Evolutionary conservation across 2,888 invertebrate genomes (phyloP).

Genomic region (Xanthia togata): DNA sequence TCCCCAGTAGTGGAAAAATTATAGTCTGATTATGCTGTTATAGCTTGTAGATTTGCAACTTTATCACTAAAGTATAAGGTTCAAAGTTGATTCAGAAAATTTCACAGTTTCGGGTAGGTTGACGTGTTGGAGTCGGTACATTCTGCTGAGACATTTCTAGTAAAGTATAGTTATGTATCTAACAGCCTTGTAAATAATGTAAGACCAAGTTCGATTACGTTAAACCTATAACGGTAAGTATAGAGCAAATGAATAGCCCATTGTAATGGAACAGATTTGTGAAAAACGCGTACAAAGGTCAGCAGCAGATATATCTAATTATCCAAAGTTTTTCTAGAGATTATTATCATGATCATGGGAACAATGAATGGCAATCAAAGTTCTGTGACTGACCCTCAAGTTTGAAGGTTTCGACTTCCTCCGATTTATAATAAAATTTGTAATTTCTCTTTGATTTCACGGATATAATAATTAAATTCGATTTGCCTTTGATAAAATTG

Average conservation of each 20-base stretch:
- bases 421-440: slow-evolving; percentile 24
- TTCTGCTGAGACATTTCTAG: neutral
- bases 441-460: slow-evolving; percentile 44
- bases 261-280: slow-evolving; percentile 49
- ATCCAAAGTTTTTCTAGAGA: slow-evolving; percentile 29
- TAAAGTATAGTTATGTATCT: too few species aligned
- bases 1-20: too few species aligned
- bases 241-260: slow-evolving; percentile 51
- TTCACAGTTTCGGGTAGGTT: too few species aligned
- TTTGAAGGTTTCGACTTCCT: slow-evolving; percentile 37
- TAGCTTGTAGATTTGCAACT: neutral
- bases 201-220: slow-evolving; percentile 6
- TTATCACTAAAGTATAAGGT: too few species aligned
- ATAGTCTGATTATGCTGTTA: too few species aligned
- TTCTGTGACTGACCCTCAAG: slow-evolving; percentile 36
- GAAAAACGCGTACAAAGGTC: slow-evolving; percentile 46
- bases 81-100: too few species aligned
- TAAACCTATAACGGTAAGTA: slow-evolving; percentile 42
- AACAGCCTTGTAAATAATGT: too few species aligned
- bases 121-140: too few species aligned
- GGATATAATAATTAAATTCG: slow-evolving; percentile 18
- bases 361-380: slow-evolving; percentile 43
- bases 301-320: neutral
- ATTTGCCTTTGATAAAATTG: slow-evolving; percentile 9
- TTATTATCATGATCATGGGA: slow-evolving; percentile 36